Evolutionary conservation across 2,113 vertebrate genomes (phyloP).

Genomic region (Ploceus nigricollis): DNA sequence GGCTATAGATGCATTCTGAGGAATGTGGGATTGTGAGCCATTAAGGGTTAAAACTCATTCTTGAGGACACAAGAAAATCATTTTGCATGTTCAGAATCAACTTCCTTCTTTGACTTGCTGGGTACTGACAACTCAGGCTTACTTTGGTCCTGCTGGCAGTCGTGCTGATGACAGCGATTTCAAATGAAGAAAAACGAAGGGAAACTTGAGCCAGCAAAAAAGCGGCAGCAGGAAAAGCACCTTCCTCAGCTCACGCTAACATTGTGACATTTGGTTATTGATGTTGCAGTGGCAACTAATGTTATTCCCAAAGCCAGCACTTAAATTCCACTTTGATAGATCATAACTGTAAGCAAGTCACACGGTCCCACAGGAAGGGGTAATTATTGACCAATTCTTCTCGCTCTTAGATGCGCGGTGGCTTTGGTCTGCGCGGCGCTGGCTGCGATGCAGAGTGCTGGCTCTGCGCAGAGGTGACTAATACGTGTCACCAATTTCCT

Average conservation of each 20-base stretch:
- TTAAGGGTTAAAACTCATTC: background rate
- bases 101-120: background rate
- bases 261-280: background rate
- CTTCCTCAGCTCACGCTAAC: background rate
- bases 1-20: background rate
- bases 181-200: conserved; percentile 1
- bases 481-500: background rate
- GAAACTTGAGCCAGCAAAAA: conserved; percentile 39
- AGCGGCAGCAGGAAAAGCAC: background rate
- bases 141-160: background rate
- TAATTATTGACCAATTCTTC: background rate
- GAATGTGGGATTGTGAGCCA: background rate
- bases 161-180: conserved; percentile 13
- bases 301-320: background rate
- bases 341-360: background rate
- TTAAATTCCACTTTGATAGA: background rate
- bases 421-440: background rate
- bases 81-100: background rate
- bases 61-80: background rate
- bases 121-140: background rate
- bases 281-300: background rate
- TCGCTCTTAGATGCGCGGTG: background rate
- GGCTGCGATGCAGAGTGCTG: background rate
- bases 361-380: background rate
- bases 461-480: background rate